phyloP scores from a whole-genome alignment of 2,797 vertebrate species.

The Alectoris magna region DNA sequence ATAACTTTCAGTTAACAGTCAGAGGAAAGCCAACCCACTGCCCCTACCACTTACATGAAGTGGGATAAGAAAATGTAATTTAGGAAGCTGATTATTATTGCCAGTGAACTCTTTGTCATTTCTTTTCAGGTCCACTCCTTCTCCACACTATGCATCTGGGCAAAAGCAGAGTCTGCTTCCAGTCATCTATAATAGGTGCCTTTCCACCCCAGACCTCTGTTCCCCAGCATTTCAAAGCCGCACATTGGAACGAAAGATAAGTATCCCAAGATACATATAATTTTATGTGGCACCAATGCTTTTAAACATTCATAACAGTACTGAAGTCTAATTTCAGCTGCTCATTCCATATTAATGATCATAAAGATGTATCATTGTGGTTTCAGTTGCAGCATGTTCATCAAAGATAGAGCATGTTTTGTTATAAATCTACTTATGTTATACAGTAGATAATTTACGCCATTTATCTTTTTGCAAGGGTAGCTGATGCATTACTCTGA shows the following conservation, averaged over 20 bases:
- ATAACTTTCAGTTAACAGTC: neutral
- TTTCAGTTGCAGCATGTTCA: neutral
- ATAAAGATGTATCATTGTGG: neutral
- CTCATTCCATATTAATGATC: neutral
- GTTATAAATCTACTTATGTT: neutral
- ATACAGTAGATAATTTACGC: neutral
- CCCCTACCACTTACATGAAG: neutral
- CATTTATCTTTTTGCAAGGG: neutral
- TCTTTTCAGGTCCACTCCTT: neutral
- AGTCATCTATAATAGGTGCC: neutral
- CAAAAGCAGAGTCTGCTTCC: neutral
- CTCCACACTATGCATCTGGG: neutral
- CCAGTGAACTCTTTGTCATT: neutral
- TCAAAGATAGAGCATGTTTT: neutral
- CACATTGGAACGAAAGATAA: neutral
- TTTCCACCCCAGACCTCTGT: neutral
- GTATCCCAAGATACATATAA: neutral
- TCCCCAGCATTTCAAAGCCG: neutral
- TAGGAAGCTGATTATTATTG: neutral
- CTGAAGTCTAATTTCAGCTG: neutral
- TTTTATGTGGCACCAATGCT: neutral
- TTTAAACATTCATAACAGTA: slow-evolving; percentile 11
- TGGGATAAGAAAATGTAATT: neutral
- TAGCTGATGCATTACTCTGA: neutral
- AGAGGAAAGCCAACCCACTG: neutral